Evolutionary conservation across 2,113 vertebrate genomes (phyloP).

Genomic region (Chunga burmeisteri): DNA sequence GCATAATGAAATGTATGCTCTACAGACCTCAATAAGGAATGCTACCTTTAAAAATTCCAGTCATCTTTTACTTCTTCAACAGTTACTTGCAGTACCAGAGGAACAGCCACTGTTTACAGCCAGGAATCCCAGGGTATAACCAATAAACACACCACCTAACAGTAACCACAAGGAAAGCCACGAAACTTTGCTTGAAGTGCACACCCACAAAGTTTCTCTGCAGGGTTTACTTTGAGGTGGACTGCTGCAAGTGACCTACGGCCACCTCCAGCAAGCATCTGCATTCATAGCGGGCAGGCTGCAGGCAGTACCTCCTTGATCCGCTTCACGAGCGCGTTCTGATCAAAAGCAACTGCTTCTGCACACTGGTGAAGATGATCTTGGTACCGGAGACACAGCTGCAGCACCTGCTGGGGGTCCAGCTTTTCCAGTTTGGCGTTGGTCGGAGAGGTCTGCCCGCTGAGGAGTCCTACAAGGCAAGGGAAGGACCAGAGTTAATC

Average conservation of each 20-base stretch:
- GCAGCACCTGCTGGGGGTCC: constrained; percentile 90
- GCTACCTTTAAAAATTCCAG: neutral
- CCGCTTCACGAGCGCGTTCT: constrained; percentile 94
- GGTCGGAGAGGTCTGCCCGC: constrained; percentile 90
- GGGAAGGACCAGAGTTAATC: neutral
- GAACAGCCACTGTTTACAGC: neutral
- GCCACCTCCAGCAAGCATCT: neutral
- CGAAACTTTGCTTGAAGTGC: neutral
- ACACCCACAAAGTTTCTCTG: neutral
- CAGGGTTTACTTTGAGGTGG: neutral
- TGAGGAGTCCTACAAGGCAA: constrained; percentile 82
- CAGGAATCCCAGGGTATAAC: neutral
- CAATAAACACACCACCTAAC: neutral
- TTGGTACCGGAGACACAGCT: constrained; percentile 93
- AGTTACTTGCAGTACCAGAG: neutral
- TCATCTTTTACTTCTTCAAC: neutral
- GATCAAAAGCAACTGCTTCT: constrained; percentile 95
- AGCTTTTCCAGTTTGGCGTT: constrained; percentile 88
- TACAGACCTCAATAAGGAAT: neutral
- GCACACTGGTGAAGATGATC: constrained; percentile 96
- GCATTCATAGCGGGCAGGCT: fast-evolving
- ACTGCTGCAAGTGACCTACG: neutral
- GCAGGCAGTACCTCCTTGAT: constrained; percentile 88
- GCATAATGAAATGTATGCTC: neutral
- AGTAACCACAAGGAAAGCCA: fast-evolving